Percentiles rank a stretch among this genome's conserved stretches.
Evolutionary conservation across 2,113 vertebrate species (phyloP).

Genomic region (Ciconia boyciana): DNA sequence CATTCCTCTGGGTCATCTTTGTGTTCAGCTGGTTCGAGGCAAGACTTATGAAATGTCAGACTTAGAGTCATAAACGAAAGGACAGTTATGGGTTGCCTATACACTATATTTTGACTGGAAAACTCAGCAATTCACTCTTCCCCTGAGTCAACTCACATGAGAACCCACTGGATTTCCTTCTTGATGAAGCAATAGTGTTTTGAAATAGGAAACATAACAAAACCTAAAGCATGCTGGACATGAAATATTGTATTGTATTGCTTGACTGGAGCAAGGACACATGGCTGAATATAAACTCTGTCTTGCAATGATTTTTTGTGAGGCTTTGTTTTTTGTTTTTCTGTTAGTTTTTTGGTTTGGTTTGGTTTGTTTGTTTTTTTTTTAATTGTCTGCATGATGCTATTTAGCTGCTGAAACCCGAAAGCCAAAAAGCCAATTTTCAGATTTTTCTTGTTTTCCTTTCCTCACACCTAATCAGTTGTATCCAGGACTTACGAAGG

Average conservation of each 20-base stretch:
- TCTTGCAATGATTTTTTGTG: neutral
- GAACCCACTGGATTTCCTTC: neutral
- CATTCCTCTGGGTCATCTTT: neutral
- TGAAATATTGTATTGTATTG: neutral
- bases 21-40: neutral
- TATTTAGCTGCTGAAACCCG: neutral
- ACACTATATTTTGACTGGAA: neutral
- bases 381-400: neutral
- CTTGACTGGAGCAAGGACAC: neutral
- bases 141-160: neutral
- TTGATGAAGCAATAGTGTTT: neutral
- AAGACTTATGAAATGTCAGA: neutral
- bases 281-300: neutral
- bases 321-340: neutral
- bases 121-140: neutral
- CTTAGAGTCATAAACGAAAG: neutral
- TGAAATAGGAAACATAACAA: neutral
- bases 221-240: neutral
- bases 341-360: neutral
- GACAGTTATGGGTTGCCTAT: neutral
- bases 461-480: neutral
- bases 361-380: neutral
- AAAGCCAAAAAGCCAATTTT: neutral
- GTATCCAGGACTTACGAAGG: neutral
- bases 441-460: neutral